These are phyloP conservation scores for Acronicta psi DNA, from an alignment of 2,888 invertebrate species.

Conservation along the genomic window DNA sequence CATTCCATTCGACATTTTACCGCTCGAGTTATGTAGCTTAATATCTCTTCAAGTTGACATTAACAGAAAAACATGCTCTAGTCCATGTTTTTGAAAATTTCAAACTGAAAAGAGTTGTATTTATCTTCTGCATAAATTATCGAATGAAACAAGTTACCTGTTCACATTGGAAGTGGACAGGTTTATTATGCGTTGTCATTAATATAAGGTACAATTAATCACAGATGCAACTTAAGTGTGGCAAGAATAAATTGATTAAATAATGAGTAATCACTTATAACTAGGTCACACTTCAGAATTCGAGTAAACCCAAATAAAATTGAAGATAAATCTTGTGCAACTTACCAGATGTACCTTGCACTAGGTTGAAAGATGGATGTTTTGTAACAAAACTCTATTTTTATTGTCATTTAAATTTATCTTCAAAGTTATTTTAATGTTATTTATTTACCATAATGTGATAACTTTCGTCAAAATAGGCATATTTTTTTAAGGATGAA, in stretches of 20 bases:
- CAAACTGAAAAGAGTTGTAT: slow-evolving; percentile 67
- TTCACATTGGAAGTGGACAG: slow-evolving; percentile 46
- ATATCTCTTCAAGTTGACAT: slow-evolving; percentile 65
- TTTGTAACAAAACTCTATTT: slow-evolving; percentile 12
- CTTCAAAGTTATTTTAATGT: slow-evolving; percentile 64
- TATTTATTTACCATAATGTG: slow-evolving; percentile 31
- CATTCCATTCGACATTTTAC: slow-evolving; percentile 45
- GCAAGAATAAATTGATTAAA: slow-evolving; percentile 68
- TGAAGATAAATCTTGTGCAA: slow-evolving; percentile 68
- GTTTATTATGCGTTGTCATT: slow-evolving; percentile 67
- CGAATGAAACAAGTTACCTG: slow-evolving; percentile 47
- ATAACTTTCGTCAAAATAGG: slow-evolving; percentile 9
- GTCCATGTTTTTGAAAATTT: slow-evolving; percentile 63
- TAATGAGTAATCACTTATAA: slow-evolving; percentile 33
- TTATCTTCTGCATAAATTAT: slow-evolving; percentile 42
- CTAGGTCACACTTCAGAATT: slow-evolving; percentile 37
- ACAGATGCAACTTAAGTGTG: slow-evolving; percentile 77
- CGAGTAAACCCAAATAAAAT: slow-evolving; percentile 44
- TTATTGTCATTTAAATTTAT: slow-evolving; percentile 62
- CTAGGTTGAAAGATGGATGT: slow-evolving; percentile 16
- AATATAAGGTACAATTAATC: slow-evolving; percentile 73
- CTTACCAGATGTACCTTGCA: slow-evolving; percentile 28
- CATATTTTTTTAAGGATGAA: too few relatives aligned
- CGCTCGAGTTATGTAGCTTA: slow-evolving; percentile 28
- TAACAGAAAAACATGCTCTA: slow-evolving; percentile 58